These are phyloP conservation scores for Arctia plantaginis DNA, from an alignment of 2,888 invertebrate genomes.

Conservation along the genomic window DNA sequence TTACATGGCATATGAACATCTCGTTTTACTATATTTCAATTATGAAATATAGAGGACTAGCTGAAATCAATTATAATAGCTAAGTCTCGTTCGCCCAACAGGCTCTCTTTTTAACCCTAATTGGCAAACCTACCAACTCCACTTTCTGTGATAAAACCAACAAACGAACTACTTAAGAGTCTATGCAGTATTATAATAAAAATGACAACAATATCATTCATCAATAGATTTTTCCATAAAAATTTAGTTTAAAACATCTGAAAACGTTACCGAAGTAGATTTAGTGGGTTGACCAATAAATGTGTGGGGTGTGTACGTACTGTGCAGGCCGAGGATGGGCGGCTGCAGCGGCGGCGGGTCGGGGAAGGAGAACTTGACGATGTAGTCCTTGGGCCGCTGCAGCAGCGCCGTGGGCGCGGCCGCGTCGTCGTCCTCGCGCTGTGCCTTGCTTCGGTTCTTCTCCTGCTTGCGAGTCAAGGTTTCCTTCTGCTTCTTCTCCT, in stretches of 20 bases:
- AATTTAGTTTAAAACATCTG: too few relatives aligned
- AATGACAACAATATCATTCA: too few relatives aligned
- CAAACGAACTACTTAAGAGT: too few relatives aligned
- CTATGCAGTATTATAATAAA: too few relatives aligned
- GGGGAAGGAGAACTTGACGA: conserved; percentile 99
- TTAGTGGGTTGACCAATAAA: background rate
- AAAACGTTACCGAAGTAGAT: too few relatives aligned
- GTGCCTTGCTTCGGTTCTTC: conserved; percentile 94
- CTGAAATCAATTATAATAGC: too few relatives aligned
- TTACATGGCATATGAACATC: background rate
- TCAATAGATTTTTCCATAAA: too few relatives aligned
- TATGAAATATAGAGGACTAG: background rate
- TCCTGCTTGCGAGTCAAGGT: conserved; percentile 96
- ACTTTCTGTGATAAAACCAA: too few relatives aligned
- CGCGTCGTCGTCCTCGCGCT: conserved; percentile 90
- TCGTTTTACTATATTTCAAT: background rate
- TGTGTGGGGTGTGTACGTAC: conserved; percentile 79
- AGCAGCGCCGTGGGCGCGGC: conserved; percentile 89
- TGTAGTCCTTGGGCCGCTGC: conserved; percentile 96
- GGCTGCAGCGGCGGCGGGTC: conserved; percentile 98
- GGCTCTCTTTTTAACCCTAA: too few relatives aligned
- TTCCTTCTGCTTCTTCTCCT: conserved; percentile 97
- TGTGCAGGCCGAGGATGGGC: conserved; percentile 97
- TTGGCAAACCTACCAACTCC: too few relatives aligned
- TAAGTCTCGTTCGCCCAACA: too few relatives aligned